Percentiles rank a stretch among this genome's conserved stretches.
phyloP scores from a whole-genome alignment of 2,888 invertebrate genomes.

The Athalia cordata region DNA sequence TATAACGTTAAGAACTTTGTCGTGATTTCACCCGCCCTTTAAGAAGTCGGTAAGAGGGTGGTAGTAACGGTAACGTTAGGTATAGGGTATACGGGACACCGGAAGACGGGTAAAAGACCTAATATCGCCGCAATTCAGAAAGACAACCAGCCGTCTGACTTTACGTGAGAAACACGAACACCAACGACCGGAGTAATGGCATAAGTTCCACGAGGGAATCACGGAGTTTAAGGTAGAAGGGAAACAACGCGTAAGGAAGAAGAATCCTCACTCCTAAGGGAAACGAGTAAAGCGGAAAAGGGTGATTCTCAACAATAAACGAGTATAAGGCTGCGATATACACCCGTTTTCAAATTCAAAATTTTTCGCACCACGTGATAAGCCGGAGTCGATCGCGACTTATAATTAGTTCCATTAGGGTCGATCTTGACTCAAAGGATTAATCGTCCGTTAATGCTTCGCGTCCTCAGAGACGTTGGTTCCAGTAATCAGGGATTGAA shows the following conservation, averaged over 20 bases:
- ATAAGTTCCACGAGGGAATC: background rate
- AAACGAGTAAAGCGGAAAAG: background rate
- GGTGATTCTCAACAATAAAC: conserved; percentile 1
- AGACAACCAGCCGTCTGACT: conserved; percentile 1
- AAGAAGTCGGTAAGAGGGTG: background rate
- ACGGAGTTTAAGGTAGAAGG: background rate
- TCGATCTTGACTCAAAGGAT: too few relatives aligned
- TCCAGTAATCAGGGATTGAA: too few relatives aligned
- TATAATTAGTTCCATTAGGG: too few relatives aligned
- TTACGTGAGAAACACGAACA: background rate
- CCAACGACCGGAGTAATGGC: conserved; percentile 5
- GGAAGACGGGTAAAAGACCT: background rate
- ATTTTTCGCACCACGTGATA: background rate
- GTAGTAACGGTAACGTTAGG: background rate
- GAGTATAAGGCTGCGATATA: background rate
- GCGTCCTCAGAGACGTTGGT: too few relatives aligned
- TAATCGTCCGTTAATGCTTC: too few relatives aligned
- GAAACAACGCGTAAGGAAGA: background rate
- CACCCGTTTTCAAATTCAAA: background rate
- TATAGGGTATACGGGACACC: too few relatives aligned
- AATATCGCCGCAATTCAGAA: conserved; percentile 8
- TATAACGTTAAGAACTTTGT: conserved; percentile 1
- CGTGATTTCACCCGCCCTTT: conserved; percentile 5
- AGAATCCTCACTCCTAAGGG: background rate
- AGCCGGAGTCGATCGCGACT: too few relatives aligned